phyloP scores from a whole-genome alignment of 2,113 vertebrate species.

The Pristiophorus japonicus region DNA sequence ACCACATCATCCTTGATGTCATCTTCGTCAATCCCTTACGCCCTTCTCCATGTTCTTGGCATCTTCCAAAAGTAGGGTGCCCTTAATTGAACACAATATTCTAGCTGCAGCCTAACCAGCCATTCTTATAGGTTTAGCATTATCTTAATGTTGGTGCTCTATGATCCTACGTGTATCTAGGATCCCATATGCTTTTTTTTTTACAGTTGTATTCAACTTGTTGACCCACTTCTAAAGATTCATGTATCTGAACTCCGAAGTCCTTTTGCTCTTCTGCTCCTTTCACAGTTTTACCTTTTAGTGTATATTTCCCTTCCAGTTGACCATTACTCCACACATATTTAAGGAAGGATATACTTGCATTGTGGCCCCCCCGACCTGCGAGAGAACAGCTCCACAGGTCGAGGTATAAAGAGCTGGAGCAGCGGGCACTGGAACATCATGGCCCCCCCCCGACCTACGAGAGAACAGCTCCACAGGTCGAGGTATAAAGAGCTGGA shows the following conservation, averaged over 20 bases:
- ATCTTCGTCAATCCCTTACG: too few relatives aligned
- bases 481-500: too few relatives aligned
- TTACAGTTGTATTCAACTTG: neutral
- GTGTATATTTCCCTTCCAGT: neutral
- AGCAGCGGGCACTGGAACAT: too few relatives aligned
- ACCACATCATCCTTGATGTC: neutral
- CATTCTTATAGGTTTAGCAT: neutral
- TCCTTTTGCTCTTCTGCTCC: neutral
- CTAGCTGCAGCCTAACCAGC: neutral
- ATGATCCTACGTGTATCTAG: neutral
- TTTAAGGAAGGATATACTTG: too few relatives aligned
- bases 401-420: too few relatives aligned
- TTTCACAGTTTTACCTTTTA: neutral
- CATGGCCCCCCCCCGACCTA: too few relatives aligned
- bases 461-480: too few relatives aligned
- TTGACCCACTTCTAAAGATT: neutral
- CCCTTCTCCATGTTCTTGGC: too few relatives aligned
- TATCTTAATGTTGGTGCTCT: neutral
- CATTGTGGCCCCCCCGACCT: too few relatives aligned
- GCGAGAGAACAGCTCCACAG: too few relatives aligned
- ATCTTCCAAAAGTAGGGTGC: neutral
- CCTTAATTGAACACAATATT: neutral
- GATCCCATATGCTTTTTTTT: neutral
- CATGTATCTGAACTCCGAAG: neutral
- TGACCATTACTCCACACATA: neutral